These are phyloP conservation scores for Melopsittacus undulatus DNA, from an alignment of 2,797 vertebrate genomes.

Conservation along the genomic window DNA sequence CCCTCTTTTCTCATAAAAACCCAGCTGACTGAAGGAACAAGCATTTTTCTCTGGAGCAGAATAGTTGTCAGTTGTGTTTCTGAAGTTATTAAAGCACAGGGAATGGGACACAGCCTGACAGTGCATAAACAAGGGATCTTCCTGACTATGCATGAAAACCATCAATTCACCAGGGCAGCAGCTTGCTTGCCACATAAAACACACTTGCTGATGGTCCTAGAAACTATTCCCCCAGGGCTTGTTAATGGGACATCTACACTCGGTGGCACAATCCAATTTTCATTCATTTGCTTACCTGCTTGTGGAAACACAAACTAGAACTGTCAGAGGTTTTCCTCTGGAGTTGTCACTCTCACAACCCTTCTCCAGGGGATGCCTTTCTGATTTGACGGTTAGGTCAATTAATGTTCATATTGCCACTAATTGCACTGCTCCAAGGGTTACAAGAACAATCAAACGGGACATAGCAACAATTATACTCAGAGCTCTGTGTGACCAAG, in stretches of 20 bases:
- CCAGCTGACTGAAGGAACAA: not conserved
- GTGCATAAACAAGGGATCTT: not conserved
- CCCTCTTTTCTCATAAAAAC: not conserved
- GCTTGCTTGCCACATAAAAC: not conserved
- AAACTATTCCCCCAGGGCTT: conserved; percentile 23
- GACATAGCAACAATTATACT: not conserved
- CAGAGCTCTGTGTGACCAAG: not conserved
- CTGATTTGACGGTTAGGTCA: conserved; percentile 26
- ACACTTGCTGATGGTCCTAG: not conserved
- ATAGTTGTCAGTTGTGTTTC: not conserved
- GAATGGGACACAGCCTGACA: not conserved
- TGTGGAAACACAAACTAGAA: conserved; percentile 14
- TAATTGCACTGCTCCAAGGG: conserved; percentile 33
- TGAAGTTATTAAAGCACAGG: not conserved
- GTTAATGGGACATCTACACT: not conserved
- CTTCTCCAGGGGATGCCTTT: conserved; percentile 1
- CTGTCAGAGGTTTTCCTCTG: conserved; percentile 27
- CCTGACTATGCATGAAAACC: not conserved
- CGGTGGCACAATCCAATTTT: conserved; percentile 23
- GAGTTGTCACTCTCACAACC: not conserved
- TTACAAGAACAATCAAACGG: conserved; percentile 24
- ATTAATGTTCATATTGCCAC: conserved; percentile 30
- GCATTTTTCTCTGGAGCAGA: not conserved
- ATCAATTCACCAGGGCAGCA: not conserved
- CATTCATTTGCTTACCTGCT: conserved; percentile 34